phyloP scores from a whole-genome alignment of 2,797 vertebrate genomes.

The Gymnopithys bicolor region DNA sequence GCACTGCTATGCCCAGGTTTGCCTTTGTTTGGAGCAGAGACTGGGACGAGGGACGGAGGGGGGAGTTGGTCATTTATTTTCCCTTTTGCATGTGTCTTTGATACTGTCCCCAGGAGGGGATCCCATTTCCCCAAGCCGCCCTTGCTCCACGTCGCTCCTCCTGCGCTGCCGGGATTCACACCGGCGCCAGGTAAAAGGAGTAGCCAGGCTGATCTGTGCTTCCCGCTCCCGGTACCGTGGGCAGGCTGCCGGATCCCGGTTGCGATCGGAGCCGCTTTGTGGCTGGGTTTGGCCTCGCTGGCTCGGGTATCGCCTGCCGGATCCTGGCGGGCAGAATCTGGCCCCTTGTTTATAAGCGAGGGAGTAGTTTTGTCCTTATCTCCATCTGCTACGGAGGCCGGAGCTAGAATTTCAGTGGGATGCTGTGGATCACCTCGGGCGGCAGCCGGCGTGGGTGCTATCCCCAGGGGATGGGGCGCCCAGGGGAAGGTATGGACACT shows the following conservation, averaged over 20 bases:
- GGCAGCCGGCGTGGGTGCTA: background rate
- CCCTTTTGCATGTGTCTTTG: background rate
- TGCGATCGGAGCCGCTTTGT: background rate
- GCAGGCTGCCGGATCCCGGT: background rate
- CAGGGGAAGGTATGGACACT: background rate
- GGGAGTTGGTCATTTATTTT: constrained; percentile 7
- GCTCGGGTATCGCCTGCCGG: background rate
- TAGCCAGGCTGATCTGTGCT: background rate
- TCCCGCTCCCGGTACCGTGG: background rate
- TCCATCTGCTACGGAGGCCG: constrained; percentile 30
- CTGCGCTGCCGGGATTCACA: background rate
- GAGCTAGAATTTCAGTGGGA: constrained; percentile 46
- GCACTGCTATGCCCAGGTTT: background rate
- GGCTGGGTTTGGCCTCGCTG: background rate
- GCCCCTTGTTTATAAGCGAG: constrained; percentile 46
- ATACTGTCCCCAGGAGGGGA: constrained; percentile 40
- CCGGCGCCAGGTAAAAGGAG: background rate
- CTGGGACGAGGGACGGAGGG: background rate
- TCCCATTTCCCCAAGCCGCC: constrained; percentile 13
- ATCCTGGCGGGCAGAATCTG: constrained; percentile 45
- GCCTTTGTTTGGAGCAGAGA: constrained; percentile 46
- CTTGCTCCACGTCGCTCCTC: background rate
- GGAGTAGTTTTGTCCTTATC: constrained; percentile 53
- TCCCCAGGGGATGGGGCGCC: background rate
- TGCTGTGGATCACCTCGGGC: background rate